Evolutionary conservation across 2,113 vertebrate genomes (phyloP).

Genomic region (Archocentrus centrarchus): DNA sequence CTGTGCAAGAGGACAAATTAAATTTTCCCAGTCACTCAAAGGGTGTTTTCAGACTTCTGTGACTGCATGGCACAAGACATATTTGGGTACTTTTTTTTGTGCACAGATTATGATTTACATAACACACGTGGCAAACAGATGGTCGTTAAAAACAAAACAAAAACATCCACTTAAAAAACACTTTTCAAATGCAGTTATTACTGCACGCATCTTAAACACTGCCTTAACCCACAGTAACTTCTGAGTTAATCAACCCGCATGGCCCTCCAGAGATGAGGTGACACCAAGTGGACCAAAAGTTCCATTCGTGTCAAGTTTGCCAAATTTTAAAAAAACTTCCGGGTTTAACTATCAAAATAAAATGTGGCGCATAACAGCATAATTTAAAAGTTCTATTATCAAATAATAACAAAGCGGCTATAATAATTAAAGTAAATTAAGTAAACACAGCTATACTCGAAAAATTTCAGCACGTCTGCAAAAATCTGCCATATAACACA

Average conservation of each 20-base stretch:
- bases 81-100: not conserved
- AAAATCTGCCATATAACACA: not conserved
- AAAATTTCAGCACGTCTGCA: not conserved
- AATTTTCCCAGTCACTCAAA: not conserved
- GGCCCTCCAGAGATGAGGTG: not conserved
- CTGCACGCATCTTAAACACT: not conserved
- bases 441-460: not conserved
- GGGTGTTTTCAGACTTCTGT: not conserved
- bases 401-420: not conserved
- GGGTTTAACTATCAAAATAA: conserved; percentile 54
- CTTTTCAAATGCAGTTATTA: not conserved
- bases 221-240: not conserved
- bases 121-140: conserved; percentile 11
- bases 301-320: not conserved
- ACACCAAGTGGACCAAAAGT: conserved; percentile 6
- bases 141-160: not conserved
- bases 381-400: not conserved
- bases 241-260: not conserved
- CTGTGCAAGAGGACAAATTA: not conserved
- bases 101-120: not conserved
- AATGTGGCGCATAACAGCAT: rapidly evolving
- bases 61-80: not conserved
- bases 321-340: conserved; percentile 21
- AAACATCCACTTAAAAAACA: rapidly evolving
- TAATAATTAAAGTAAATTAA: not conserved